Percentiles rank a stretch among this genome's conserved stretches.
phyloP scores from a whole-genome alignment of 1,140 invertebrate species.

The Heterodera carotae region DNA sequence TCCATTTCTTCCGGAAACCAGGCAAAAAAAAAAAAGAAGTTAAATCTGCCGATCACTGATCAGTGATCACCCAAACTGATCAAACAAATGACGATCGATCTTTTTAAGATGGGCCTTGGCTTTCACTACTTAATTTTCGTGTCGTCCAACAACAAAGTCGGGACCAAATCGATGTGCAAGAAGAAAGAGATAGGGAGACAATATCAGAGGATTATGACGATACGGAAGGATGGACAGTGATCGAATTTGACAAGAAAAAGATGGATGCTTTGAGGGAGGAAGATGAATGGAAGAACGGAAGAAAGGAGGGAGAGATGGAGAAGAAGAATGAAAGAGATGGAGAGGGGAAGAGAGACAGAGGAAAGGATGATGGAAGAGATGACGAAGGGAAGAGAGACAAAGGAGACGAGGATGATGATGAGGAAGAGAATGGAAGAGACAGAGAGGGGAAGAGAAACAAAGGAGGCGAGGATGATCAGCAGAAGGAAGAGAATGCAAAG shows the following conservation, averaged over 20 bases:
- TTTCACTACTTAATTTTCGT: constrained; percentile 21
- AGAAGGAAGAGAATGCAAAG: not conserved
- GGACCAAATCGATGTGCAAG: constrained; percentile 15
- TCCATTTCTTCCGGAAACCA: constrained; percentile 22
- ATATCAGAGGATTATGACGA: constrained; percentile 22
- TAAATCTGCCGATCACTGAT: too few relatives aligned
- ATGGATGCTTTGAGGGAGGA: not conserved
- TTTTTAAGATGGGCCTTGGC: constrained; percentile 22
- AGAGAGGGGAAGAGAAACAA: not conserved
- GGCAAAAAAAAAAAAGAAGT: not conserved
- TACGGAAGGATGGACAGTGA: constrained; percentile 19
- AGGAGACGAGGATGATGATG: not conserved
- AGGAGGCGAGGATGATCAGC: not conserved
- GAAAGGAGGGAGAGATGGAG: not conserved
- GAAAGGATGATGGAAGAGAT: not conserved
- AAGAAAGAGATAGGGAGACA: not conserved
- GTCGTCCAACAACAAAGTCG: constrained; percentile 15
- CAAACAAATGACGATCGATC: not conserved
- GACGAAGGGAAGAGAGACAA: not conserved
- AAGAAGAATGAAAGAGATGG: not conserved
- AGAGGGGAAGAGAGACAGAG: constrained; percentile 6
- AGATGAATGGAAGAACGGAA: constrained; percentile 13
- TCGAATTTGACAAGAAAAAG: not conserved
- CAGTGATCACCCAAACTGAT: too few relatives aligned
- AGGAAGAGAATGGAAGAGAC: not conserved